Evolutionary conservation across 2,888 invertebrate species (phyloP).

Genomic region (Nemurella pictetii): DNA sequence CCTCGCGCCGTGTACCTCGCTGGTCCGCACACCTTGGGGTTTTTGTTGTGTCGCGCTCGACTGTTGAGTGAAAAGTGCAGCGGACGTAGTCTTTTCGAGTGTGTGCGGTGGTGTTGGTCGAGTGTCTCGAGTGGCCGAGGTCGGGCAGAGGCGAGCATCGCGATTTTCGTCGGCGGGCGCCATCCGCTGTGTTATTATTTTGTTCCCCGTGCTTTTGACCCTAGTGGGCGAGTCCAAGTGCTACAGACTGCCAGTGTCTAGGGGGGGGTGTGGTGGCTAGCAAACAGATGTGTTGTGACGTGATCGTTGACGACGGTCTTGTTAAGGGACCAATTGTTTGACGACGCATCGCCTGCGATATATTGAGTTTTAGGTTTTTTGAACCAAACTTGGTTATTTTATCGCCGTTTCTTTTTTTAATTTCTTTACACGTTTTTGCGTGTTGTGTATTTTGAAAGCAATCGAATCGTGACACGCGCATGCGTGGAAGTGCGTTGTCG

Average conservation of each 20-base stretch:
- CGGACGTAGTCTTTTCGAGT: background rate
- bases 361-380: background rate
- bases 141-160: background rate
- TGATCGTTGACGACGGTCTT: constrained; percentile 32
- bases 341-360: constrained; percentile 38
- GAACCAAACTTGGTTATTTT: constrained; percentile 48
- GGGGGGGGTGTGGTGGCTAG: constrained; percentile 52
- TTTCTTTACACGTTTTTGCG: background rate
- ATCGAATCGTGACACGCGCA: background rate
- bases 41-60: constrained; percentile 32
- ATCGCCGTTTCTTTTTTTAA: constrained; percentile 41
- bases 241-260: constrained; percentile 46
- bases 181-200: constrained; percentile 72
- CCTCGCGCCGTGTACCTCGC: constrained; percentile 13
- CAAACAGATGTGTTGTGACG: constrained; percentile 47
- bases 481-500: background rate
- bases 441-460: background rate
- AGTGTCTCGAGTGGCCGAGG: background rate
- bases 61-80: background rate
- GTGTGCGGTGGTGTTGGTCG: background rate
- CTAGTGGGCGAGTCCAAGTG: constrained; percentile 58
- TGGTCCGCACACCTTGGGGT: constrained; percentile 29
- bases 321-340: constrained; percentile 38
- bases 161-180: constrained; percentile 35
- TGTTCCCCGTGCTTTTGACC: constrained; percentile 67